Base-by-base conservation (phyloP, 2,888 invertebrate species). In the Amphipoea oculea region DNA sequence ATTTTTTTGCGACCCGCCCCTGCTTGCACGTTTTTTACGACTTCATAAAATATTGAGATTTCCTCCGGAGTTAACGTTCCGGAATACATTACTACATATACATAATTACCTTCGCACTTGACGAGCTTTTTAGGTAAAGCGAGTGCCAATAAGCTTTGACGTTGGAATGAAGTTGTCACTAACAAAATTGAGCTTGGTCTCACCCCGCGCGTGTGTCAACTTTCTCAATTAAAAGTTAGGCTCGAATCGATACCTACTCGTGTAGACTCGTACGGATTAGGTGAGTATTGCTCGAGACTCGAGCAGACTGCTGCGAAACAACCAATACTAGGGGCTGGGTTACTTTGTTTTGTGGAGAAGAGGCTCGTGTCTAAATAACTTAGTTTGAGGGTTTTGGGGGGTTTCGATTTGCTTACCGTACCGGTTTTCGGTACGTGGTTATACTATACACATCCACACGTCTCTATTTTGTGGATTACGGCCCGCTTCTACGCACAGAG, bases 201-300 rank as follows among this genome's bases (percentile, higher is more conserved):
- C 80, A 79, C 72, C 45, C 85, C 40, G 14, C 42, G 70, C 51
- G 77, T 67, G 76, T 87, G 86, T 81, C 79, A 85, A 87, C 88
- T 85, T 87, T 83, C 65, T 83, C 83, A 88, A 87, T 88, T 87
- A 87, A 88, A 85, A 87, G 83, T 88, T 87, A 40, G 54, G 14
- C 66, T 36, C 36, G 42, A 77, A 83, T 85, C 85, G 78, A 87
- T 85, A 86, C 29, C 29, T 29, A 29, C 48, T 74, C 12, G 57
- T 51, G 79, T 68, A 14, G 48, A 36, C 29, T 69, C 72, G 51
- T 62, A 57, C 72, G 51, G 57, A 57, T 72, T 72, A 45, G 51
- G 60, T 6, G 68, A 42, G 36, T 63, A 23, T 40, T 71, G 76
- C 51, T 57, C 62, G 69, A 70, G 7, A 51, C n/a, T 40, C 14